phyloP scores from a whole-genome alignment of 2,797 vertebrate species.

The Sebastes iracundus region DNA sequence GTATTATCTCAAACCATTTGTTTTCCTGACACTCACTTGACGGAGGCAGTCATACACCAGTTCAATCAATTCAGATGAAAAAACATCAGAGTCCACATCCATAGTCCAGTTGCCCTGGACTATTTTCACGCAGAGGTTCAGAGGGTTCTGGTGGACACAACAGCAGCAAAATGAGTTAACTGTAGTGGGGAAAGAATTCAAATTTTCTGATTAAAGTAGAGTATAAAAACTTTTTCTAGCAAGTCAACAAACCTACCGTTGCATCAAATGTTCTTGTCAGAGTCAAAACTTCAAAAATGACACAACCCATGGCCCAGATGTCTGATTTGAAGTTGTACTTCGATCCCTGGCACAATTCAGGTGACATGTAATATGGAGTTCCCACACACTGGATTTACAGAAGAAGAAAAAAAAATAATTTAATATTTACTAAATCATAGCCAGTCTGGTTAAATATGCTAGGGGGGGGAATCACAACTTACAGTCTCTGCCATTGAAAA shows the following conservation, averaged over 20 bases:
- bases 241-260: conserved; percentile 83
- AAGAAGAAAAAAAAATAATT: not conserved
- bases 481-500: conserved; percentile 99
- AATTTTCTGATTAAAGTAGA: not conserved
- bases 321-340: conserved; percentile 99
- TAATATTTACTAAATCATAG: not conserved
- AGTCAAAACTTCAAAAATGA: conserved; percentile 94
- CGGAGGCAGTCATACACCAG: conserved; percentile 93
- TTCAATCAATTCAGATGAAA: conserved; percentile 89
- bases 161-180: not conserved
- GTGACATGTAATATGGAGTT: conserved; percentile 99
- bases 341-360: conserved; percentile 95
- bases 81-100: conserved; percentile 92
- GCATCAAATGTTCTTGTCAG: conserved; percentile 98
- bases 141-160: conserved; percentile 86
- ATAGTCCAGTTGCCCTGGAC: conserved; percentile 97
- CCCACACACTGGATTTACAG: conserved; percentile 90
- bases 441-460: not conserved
- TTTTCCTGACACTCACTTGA: conserved; percentile 83
- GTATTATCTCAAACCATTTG: not conserved
- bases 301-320: conserved; percentile 98
- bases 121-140: conserved; percentile 99
- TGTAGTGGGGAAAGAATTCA: rapidly evolving
- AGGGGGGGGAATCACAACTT: conserved; percentile 59
- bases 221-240: not conserved